A percentile compares a stretch with the other conserved stretches of the same genome.
phyloP scores from a whole-genome alignment of 1,140 invertebrate species.

The Aphaenogaster ashmeadi region DNA sequence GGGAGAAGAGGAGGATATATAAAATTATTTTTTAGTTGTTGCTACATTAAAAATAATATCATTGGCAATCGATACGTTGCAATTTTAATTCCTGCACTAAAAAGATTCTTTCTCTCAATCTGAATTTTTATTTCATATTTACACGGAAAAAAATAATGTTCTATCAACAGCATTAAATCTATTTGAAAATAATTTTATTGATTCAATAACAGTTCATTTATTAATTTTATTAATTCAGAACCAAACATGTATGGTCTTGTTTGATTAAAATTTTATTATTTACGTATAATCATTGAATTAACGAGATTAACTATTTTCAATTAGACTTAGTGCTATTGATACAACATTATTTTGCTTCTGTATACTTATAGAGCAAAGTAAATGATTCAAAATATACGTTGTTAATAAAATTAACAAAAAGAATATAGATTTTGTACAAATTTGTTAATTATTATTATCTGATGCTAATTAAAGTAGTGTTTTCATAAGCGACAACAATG shows the following conservation, averaged over 20 bases:
- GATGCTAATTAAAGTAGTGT: slow-evolving; percentile 4
- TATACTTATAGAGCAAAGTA: not conserved
- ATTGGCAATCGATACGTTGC: not conserved
- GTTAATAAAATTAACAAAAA: not conserved
- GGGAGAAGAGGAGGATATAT: not conserved
- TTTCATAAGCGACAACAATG: not conserved
- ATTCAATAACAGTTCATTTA: too few relatives aligned
- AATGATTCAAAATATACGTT: not conserved
- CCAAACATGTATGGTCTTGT: too few relatives aligned
- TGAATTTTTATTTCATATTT: not conserved
- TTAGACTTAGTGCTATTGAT: too few relatives aligned
- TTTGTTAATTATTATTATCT: not conserved
- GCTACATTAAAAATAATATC: slow-evolving; percentile 15
- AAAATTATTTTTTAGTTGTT: slow-evolving; percentile 38
- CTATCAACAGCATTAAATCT: too few relatives aligned
- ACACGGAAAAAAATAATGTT: too few relatives aligned
- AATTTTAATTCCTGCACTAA: not conserved
- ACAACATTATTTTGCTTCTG: too few relatives aligned
- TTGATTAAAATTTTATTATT: too few relatives aligned
- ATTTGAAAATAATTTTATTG: too few relatives aligned
- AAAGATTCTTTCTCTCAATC: not conserved
- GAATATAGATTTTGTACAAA: not conserved
- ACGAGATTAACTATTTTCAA: too few relatives aligned
- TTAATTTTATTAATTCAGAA: too few relatives aligned
- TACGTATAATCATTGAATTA: too few relatives aligned